Evolutionary conservation across 2,113 vertebrate genomes (phyloP), one percentile per base, ranked within the genome.

Genomic region (Cyprinodon tularosa): DNA sequence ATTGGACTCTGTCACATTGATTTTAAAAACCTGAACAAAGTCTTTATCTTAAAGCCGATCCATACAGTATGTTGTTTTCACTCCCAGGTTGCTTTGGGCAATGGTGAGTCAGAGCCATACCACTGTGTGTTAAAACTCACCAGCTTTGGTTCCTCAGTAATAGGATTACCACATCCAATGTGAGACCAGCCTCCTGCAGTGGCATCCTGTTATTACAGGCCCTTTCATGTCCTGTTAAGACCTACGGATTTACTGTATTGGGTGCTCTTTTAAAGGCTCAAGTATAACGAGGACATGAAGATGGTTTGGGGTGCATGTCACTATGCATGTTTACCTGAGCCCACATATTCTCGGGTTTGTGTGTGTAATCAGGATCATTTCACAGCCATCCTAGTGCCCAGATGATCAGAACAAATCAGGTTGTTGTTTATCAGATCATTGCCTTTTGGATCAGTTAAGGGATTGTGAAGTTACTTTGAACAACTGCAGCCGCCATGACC

Each of bases 141-240:
- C 79, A 81, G 88, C 90, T 91, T 91, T 89, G 76, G 83, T 88
- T 81, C 82, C 70, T 80, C 76, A 67, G 72, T 89, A 86, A 86
- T 88, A 85, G 84, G 84, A 92, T 89, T 90, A 90, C 71, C 83
- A 88, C 85, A 90, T 90, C 84, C 89, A 89, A 92, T 85, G 68
- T 83, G 77, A 83, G 86, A 84, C 74, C 80, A 81, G 87, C 83
- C 77, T 83, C 87, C 89, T 84, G 78, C 84, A 68, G 89, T 74
- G 86, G 83, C 82, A 76, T 86, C 79, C 84, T 83, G 87, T 84
- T 62, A 78, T 77, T 76, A 61, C 67, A 72, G 83, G 72, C 68
- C 79, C 86, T 91, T 92, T 91, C 85, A 92, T 91, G 88, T 86
- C 76, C 82, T 63, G 74, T 74, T 81, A 87, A 85, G 72, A 88